Conservation (phyloP, 2,113 vertebrate species). For the Nibea coibor region DNA sequence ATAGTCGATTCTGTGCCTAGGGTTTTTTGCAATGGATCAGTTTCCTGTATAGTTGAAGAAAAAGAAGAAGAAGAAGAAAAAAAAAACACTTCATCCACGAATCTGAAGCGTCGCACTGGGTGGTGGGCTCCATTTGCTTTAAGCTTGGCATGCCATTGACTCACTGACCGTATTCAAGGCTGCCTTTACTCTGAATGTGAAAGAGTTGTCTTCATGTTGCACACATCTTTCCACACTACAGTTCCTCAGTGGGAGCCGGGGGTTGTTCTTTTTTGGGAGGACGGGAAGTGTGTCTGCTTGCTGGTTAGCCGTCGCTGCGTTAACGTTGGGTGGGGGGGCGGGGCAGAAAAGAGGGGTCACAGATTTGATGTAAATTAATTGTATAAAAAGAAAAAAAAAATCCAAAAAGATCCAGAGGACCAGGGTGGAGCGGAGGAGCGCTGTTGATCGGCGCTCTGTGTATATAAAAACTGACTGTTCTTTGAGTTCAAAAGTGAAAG, state of each 20-base stretch:
- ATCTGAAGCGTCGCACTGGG: slow-evolving; percentile 88
- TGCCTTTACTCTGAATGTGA: slow-evolving; percentile 98
- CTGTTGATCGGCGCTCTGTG: slow-evolving; percentile 98
- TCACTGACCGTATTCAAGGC: slow-evolving; percentile 92
- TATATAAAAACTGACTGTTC: slow-evolving; percentile 89
- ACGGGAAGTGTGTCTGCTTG: slow-evolving; percentile 45
- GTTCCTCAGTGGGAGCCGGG: slow-evolving; percentile 45
- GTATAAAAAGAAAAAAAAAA: slow-evolving; percentile 69
- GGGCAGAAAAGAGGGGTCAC: slow-evolving; percentile 69
- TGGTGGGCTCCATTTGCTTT: slow-evolving; percentile 90
- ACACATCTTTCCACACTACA: slow-evolving; percentile 90
- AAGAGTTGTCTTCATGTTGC: slow-evolving; percentile 97
- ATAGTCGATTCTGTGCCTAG: slow-evolving; percentile 95
- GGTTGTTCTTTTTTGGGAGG: background rate
- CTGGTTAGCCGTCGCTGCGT: slow-evolving; percentile 52
- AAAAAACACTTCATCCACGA: slow-evolving; percentile 89
- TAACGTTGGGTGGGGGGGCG: slow-evolving; percentile 14
- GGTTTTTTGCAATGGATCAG: slow-evolving; percentile 90
- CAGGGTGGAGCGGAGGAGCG: slow-evolving; percentile 80
- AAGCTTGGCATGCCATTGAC: slow-evolving; percentile 97
- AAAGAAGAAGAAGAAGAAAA: background rate
- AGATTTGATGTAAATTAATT: slow-evolving; percentile 86
- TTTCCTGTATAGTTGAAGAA: slow-evolving; percentile 84
- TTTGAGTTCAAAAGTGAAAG: slow-evolving; percentile 87
- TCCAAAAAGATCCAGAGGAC: slow-evolving; percentile 74